phyloP scores from a whole-genome alignment of 2,113 vertebrate species.

The Bungarus multicinctus region DNA sequence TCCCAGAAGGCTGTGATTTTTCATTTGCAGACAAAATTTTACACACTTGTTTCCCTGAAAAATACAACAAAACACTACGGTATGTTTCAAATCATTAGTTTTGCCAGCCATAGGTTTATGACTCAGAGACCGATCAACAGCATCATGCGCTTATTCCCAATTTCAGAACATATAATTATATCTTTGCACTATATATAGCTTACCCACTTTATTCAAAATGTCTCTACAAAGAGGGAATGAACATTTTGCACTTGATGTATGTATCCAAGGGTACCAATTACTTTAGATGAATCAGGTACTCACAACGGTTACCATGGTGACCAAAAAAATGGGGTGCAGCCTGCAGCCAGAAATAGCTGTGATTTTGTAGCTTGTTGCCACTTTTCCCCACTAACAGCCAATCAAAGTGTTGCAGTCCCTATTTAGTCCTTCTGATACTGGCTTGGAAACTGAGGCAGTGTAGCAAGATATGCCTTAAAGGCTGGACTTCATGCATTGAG shows the following conservation, averaged over 20 bases:
- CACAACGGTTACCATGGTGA: neutral
- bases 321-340: conserved; percentile 3
- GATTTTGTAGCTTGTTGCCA: neutral
- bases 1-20: conserved; percentile 33
- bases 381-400: neutral
- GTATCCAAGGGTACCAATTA: neutral
- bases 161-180: neutral
- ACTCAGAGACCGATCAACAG: neutral
- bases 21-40: conserved; percentile 61
- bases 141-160: neutral
- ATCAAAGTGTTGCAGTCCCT: neutral
- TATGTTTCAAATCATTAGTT: conserved; percentile 25
- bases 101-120: neutral
- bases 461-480: neutral
- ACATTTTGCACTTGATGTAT: neutral
- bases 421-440: neutral
- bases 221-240: neutral
- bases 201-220: neutral
- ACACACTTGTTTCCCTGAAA: conserved; percentile 64
- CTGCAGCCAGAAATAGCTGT: neutral
- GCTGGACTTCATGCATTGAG: neutral
- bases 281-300: neutral
- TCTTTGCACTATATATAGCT: neutral
- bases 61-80: conserved; percentile 42
- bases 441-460: neutral